phyloP scores from a whole-genome alignment of 1,140 invertebrate genomes.

The Zaprionus tsacasi region DNA sequence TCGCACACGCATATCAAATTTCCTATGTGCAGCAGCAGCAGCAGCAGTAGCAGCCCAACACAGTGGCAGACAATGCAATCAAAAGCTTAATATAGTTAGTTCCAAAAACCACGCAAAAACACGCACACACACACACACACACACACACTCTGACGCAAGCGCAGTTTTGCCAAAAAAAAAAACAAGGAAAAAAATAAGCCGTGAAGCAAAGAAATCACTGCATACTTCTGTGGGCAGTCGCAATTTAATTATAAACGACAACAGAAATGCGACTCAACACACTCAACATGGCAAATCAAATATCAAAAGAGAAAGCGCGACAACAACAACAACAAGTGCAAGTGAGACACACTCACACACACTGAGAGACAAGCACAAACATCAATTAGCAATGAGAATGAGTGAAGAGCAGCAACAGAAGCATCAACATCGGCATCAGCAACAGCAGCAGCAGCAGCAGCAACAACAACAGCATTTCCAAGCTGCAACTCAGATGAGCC shows the following conservation, averaged over 20 bases:
- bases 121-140: slow-evolving; percentile 2
- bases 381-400: slow-evolving; percentile 59
- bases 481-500: slow-evolving; percentile 1
- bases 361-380: slow-evolving; percentile 26
- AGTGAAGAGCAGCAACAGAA: slow-evolving; percentile 34
- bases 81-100: slow-evolving; percentile 61
- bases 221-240: slow-evolving; percentile 54
- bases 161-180: slow-evolving; percentile 38
- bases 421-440: not conserved
- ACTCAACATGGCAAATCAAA: slow-evolving; percentile 67
- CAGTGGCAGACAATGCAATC: slow-evolving; percentile 46
- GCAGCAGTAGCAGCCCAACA: slow-evolving; percentile 7
- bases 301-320: slow-evolving; percentile 45
- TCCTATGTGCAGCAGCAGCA: slow-evolving; percentile 11
- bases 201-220: slow-evolving; percentile 18
- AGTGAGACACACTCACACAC: not conserved
- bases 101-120: slow-evolving; percentile 10
- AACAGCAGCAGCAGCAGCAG: slow-evolving; percentile 9
- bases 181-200: not conserved
- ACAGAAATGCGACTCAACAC: slow-evolving; percentile 5
- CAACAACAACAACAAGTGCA: slow-evolving; percentile 15
- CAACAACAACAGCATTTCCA: slow-evolving; percentile 17
- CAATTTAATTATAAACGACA: slow-evolving; percentile 73
- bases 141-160: slow-evolving; percentile 54
- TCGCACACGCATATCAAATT: not conserved